Conservation (phyloP, 92 coral and sea anemone species). For the Ricordea florida region DNA sequence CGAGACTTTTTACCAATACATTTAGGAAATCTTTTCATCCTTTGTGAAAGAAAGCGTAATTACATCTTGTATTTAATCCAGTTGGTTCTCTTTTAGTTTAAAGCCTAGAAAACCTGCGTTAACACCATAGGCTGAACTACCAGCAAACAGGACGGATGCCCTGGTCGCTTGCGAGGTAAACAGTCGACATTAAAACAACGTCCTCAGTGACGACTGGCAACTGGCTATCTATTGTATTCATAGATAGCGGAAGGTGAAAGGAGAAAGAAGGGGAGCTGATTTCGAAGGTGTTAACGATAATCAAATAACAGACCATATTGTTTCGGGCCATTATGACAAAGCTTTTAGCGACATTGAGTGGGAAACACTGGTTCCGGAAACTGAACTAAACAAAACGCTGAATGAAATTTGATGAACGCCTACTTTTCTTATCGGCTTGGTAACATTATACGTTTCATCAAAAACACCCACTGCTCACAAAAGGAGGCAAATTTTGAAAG, state of each 20-base stretch:
- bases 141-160: too few relatives aligned
- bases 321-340: neutral
- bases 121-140: too few relatives aligned
- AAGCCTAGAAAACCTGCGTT: too few relatives aligned
- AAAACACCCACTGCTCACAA: too few relatives aligned
- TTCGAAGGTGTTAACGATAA: slow-evolving; percentile 24
- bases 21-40: slow-evolving; percentile 16
- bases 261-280: neutral
- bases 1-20: slow-evolving; percentile 16
- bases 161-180: too few relatives aligned
- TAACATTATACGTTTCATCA: too few relatives aligned
- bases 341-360: slow-evolving; percentile 20
- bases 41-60: neutral
- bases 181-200: too few relatives aligned
- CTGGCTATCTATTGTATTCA: too few relatives aligned
- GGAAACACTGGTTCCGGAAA: slow-evolving; percentile 13
- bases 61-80: neutral
- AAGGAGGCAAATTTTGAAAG: too few relatives aligned
- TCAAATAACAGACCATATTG: slow-evolving; percentile 1
- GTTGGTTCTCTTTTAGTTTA: neutral
- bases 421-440: too few relatives aligned
- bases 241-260: slow-evolving; percentile 7
- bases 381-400: neutral
- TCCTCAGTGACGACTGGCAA: too few relatives aligned
- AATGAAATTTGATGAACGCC: too few relatives aligned